These are phyloP conservation scores for Coregonus sp. DNA, from an alignment of 2,797 vertebrate genomes.

Conservation along the genomic window DNA sequence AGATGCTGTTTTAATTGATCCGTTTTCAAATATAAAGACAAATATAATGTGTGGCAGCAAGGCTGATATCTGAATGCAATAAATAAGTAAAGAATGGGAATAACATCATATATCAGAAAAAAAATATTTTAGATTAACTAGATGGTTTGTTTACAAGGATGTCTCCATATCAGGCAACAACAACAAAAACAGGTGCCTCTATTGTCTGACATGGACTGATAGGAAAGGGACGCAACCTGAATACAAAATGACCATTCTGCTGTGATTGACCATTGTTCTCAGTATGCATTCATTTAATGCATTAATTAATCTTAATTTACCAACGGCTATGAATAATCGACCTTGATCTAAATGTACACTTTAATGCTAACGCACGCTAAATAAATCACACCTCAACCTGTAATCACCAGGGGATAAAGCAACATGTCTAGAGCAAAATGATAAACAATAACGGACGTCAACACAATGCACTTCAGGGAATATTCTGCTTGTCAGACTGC, in stretches of 20 bases:
- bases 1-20: constrained; percentile 27
- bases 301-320: background rate
- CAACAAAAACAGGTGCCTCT: constrained; percentile 61
- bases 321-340: background rate
- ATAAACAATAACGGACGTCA: background rate
- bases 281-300: background rate
- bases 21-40: constrained; percentile 37
- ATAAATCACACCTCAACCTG: background rate
- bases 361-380: background rate
- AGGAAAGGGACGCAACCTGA: background rate
- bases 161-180: constrained; percentile 33
- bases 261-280: constrained; percentile 25
- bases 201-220: constrained; percentile 57
- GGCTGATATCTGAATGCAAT: background rate
- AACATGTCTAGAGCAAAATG: background rate
- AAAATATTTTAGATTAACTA: background rate
- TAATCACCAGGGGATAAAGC: background rate
- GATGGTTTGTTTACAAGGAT: constrained; percentile 27
- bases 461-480: background rate
- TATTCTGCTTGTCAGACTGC: background rate
- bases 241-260: constrained; percentile 12
- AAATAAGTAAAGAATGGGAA: background rate
- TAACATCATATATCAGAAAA: background rate
- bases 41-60: constrained; percentile 22
- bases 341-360: background rate